Percentiles rank a stretch among this genome's conserved stretches.
phyloP scores from a whole-genome alignment of 2,888 invertebrate genomes.

The Athrips mouffetella region DNA sequence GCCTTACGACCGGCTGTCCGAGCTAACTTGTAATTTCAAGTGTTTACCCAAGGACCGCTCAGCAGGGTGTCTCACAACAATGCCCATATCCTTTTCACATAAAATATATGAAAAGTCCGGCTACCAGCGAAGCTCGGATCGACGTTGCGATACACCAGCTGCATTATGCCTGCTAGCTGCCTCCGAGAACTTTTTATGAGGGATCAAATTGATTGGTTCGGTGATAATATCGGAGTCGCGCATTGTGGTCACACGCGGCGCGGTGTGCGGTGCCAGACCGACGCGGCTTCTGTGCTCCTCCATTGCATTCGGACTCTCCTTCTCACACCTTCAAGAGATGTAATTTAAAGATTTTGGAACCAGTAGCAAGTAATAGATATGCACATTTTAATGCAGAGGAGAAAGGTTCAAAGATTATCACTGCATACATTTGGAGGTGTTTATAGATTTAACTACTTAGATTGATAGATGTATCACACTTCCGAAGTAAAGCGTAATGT shows the following conservation, averaged over 20 bases:
- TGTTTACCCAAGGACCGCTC: slow-evolving; percentile 68
- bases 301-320: slow-evolving; percentile 48
- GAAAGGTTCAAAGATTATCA: slow-evolving; percentile 35
- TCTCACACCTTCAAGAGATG: slow-evolving; percentile 63
- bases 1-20: slow-evolving; percentile 39
- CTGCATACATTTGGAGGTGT: slow-evolving; percentile 21
- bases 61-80: slow-evolving; percentile 72
- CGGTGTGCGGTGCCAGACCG: slow-evolving; percentile 27
- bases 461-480: slow-evolving; percentile 8
- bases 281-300: slow-evolving; percentile 43
- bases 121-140: slow-evolving; percentile 69
- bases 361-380: slow-evolving; percentile 47
- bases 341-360: slow-evolving; percentile 49
- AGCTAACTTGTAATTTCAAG: slow-evolving; percentile 74
- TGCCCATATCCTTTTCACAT: slow-evolving; percentile 77
- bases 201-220: slow-evolving; percentile 78
- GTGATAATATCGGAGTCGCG: slow-evolving; percentile 69
- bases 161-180: slow-evolving; percentile 66
- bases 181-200: slow-evolving; percentile 75
- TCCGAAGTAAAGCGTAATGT: background rate
- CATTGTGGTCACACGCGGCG: slow-evolving; percentile 43
- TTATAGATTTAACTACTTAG: slow-evolving; percentile 10
- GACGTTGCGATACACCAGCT: slow-evolving; percentile 59
- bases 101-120: slow-evolving; percentile 75
- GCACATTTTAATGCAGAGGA: slow-evolving; percentile 50